Evolutionary conservation across 2,797 vertebrate genomes (phyloP).

Genomic region (Amphiprion clarkii): DNA sequence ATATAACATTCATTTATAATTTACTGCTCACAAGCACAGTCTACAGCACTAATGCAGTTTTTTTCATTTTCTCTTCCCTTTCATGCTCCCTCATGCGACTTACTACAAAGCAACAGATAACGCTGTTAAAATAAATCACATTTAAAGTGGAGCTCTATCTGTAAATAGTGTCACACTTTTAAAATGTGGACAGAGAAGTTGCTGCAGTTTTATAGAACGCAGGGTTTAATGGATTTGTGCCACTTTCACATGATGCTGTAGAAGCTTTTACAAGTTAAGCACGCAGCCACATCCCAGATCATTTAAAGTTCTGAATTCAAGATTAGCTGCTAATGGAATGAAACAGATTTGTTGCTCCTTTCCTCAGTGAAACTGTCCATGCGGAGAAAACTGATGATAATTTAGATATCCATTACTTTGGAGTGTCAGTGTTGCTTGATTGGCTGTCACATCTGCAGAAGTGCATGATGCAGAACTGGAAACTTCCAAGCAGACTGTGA

Average conservation of each 20-base stretch:
- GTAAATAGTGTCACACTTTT: background rate
- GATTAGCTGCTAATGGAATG: constrained; percentile 9
- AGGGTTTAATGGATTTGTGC: constrained; percentile 12
- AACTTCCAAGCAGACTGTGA: constrained; percentile 16
- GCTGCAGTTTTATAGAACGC: background rate
- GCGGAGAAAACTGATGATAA: constrained; percentile 34
- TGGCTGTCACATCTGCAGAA: constrained; percentile 16
- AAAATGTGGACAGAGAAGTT: background rate
- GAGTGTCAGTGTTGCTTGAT: constrained; percentile 41
- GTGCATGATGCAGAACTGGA: constrained; percentile 14
- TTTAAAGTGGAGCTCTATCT: background rate
- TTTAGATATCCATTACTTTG: constrained; percentile 37
- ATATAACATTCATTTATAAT: constrained; percentile 63
- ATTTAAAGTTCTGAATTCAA: constrained; percentile 37
- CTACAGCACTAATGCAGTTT: constrained; percentile 26
- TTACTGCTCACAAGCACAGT: constrained; percentile 26
- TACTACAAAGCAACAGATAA: background rate
- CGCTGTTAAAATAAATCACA: background rate
- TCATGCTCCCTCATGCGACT: background rate
- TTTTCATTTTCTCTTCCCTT: constrained; percentile 10
- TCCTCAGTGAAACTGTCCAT: constrained; percentile 24
- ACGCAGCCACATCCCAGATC: constrained; percentile 6
- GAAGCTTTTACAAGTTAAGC: constrained; percentile 4
- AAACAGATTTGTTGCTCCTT: constrained; percentile 1
- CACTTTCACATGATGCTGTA: background rate